Base-by-base conservation (phyloP, 2,888 invertebrate genomes). In the Actias luna region DNA sequence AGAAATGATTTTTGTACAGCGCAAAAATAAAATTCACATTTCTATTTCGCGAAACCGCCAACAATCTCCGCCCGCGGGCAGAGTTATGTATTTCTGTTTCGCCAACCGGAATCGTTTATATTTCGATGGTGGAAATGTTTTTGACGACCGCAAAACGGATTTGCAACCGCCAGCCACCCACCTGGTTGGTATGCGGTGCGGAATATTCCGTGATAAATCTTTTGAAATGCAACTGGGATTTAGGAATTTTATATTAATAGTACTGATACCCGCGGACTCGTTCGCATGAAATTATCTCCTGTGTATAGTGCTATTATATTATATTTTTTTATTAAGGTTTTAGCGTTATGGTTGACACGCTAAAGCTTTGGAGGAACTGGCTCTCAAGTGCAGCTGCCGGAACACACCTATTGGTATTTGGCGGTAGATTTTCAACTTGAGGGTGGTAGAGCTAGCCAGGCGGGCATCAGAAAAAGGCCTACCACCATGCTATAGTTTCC, bases 191-290 rank as follows among this genome's bases (percentile, higher is more conserved):
- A 16, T 55, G 29, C 29, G 8, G 29, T 29, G 8, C 29, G 55
- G 29, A 29, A 55, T 55, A 55, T 29, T 55, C 29, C 18, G 29
- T 27, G 55, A 55, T 55, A 55, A 55, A 55, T 55, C 55, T 55
- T 29, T 29, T 55, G 55, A 55, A 55, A 55, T 29, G 55, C 55
- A 55, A 29, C 27, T n/a, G 22, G 29, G 29, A 29, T 55, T 55
- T 55, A 55, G 55, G 2, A 29, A 8, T 55, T 55, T 29, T 29
- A 29, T 29, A 29, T 14, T 29, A 55, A 5, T 29, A 27, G 46
- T 25, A 50, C 14, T 7, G 12, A 12, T 22, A 25, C 12, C 2
- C 3, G 14, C 22, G 16, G 16, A 39, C n/a, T 7, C 35, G n/a
- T n/a, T n/a, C n/a, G n/a, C n/a, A n/a, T n/a, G n/a, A n/a, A n/a